phyloP scores from a whole-genome alignment of 2,888 invertebrate species.

The Rhyacophila evoluta region DNA sequence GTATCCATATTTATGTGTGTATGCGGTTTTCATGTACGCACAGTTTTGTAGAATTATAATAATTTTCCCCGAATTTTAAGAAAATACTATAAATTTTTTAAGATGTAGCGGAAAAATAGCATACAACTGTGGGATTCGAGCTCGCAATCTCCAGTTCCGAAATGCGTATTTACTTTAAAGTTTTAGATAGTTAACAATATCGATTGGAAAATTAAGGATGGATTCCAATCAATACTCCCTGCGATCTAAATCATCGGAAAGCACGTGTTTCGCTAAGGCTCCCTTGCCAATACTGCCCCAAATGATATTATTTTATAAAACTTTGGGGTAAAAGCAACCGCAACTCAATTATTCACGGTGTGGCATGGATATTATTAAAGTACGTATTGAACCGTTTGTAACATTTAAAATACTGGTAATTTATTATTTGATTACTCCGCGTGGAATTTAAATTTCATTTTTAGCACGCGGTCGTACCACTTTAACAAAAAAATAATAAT shows the following conservation, averaged over 20 bases:
- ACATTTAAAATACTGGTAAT: background rate
- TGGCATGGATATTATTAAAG: background rate
- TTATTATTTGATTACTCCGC: conserved; percentile 30
- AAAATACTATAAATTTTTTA: too few relatives aligned
- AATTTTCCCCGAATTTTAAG: too few relatives aligned
- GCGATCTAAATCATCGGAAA: background rate
- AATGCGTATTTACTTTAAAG: too few relatives aligned
- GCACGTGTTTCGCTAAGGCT: conserved; percentile 28
- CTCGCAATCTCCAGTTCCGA: too few relatives aligned
- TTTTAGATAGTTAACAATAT: background rate
- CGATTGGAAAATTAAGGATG: background rate
- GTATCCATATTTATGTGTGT: too few relatives aligned
- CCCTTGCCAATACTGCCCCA: conserved; percentile 30
- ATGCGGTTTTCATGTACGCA: too few relatives aligned
- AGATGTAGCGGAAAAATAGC: too few relatives aligned
- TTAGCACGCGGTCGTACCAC: conserved; percentile 26
- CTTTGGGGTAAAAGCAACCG: conserved; percentile 16
- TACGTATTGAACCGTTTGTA: background rate
- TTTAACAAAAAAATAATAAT: background rate
- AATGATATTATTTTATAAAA: conserved; percentile 8
- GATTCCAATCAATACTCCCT: background rate
- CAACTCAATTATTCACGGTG: background rate
- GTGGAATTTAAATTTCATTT: conserved; percentile 27
- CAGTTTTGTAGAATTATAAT: too few relatives aligned
- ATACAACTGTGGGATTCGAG: too few relatives aligned